These are phyloP conservation scores for Cotesia vestalis DNA, from an alignment of 1,140 invertebrate species.

Conservation along the genomic window DNA sequence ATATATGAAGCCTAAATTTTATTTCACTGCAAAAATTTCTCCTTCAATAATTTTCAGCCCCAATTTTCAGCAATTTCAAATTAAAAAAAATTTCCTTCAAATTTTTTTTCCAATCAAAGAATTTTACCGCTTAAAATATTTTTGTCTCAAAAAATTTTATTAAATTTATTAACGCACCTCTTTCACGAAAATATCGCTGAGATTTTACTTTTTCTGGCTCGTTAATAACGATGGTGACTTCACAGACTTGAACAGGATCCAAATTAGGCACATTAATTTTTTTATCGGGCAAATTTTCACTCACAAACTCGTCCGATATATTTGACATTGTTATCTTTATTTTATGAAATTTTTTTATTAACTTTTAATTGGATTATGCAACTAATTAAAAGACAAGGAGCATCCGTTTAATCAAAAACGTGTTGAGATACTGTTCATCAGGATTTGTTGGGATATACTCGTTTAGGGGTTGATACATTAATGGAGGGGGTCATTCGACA, in stretches of 20 bases:
- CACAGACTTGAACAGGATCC: conserved; percentile 45
- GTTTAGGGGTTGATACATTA: conserved; percentile 54
- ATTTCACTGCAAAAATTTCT: too few species aligned
- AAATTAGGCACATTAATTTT: neutral
- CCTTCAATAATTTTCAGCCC: too few species aligned
- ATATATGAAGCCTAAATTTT: too few species aligned
- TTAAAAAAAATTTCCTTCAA: neutral
- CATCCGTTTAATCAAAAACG: conserved; percentile 44
- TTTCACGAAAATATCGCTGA: conserved; percentile 24
- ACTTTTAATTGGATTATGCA: conserved; percentile 14
- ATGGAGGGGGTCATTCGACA: conserved; percentile 48
- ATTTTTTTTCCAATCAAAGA: neutral
- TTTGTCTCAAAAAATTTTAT: neutral
- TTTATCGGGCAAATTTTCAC: too few species aligned
- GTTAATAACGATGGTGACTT: conserved; percentile 48
- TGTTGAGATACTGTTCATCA: conserved; percentile 47
- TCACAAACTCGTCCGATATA: too few species aligned
- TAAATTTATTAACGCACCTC: conserved; percentile 33
- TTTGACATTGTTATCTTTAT: conserved; percentile 21
- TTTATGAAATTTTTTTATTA: neutral
- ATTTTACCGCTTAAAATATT: too few species aligned
- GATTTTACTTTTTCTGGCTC: conserved; percentile 42
- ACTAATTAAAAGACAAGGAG: neutral
- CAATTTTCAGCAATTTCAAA: neutral
- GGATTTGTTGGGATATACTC: conserved; percentile 40